Evolutionary conservation across 2,888 invertebrate species (phyloP).

Genomic region (Scaptodrosophila latifasciaeformis): DNA sequence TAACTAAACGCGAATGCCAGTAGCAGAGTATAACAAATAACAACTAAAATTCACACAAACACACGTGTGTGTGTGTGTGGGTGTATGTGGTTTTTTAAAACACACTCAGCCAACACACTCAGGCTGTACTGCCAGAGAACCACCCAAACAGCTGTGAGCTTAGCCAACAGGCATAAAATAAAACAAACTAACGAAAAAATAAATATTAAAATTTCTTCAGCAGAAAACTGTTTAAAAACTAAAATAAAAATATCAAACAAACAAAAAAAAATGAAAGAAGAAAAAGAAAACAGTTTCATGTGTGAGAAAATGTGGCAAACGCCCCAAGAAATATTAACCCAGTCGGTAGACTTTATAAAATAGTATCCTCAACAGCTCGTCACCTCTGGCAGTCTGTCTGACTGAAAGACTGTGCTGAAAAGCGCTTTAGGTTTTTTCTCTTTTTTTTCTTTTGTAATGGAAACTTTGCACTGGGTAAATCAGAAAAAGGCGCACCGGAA

Average conservation of each 20-base stretch:
- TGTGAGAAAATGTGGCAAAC: constrained; percentile 39
- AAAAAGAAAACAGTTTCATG: constrained; percentile 24
- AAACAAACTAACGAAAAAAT: constrained; percentile 50
- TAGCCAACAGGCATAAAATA: constrained; percentile 35
- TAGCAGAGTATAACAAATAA: constrained; percentile 25
- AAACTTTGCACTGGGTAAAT: too few relatives aligned
- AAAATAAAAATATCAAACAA: constrained; percentile 26
- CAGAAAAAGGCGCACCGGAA: too few relatives aligned
- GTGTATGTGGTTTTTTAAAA: constrained; percentile 5
- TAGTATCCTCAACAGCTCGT: constrained; percentile 15
- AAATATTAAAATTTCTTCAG: constrained; percentile 67
- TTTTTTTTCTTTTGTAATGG: too few relatives aligned
- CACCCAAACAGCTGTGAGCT: constrained; percentile 6
- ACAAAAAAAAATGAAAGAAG: constrained; percentile 12
- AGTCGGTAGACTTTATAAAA: constrained; percentile 7
- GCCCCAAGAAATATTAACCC: constrained; percentile 47
- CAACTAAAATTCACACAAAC: background rate
- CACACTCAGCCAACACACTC: constrained; percentile 11
- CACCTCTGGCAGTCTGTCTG: background rate
- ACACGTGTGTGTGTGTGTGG: background rate
- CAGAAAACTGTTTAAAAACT: too few relatives aligned
- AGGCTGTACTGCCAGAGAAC: background rate
- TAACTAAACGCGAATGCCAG: constrained; percentile 29
- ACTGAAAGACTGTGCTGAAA: constrained; percentile 48
- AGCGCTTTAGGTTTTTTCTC: constrained; percentile 30